Conservation (phyloP, 2,797 vertebrate genomes). For the Hippopotamyrus pictus region DNA sequence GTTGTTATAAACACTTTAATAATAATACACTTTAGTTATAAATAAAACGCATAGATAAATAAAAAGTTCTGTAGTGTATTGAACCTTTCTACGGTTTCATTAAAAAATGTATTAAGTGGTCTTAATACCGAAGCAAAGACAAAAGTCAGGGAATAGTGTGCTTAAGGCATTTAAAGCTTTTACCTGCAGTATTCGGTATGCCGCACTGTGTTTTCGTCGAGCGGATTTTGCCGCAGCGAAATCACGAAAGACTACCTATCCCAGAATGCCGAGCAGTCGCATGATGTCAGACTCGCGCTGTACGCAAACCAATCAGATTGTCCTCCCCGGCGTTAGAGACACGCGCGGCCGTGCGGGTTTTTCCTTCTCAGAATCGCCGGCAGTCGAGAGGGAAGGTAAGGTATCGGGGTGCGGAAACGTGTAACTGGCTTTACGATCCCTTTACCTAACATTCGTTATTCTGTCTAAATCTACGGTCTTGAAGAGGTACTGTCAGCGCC, state of each 20-base stretch:
- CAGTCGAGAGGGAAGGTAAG: not conserved
- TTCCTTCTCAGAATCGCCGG: constrained; percentile 7
- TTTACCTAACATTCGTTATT: not conserved
- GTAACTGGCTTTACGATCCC: not conserved
- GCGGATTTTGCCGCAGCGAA: not conserved
- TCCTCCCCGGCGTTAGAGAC: constrained; percentile 5
- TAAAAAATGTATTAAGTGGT: not conserved
- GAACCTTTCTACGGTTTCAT: not conserved
- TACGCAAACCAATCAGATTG: constrained; percentile 7
- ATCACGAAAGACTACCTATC: not conserved
- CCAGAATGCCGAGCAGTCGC: not conserved
- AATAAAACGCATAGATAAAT: not conserved
- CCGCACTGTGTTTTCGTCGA: not conserved
- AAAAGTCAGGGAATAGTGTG: not conserved
- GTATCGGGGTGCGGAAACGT: not conserved
- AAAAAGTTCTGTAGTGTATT: not conserved
- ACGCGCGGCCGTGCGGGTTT: not conserved
- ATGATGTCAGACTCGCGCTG: not conserved
- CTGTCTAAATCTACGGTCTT: not conserved
- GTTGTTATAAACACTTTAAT: not conserved
- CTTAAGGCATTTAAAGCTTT: not conserved
- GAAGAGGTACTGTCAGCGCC: not conserved
- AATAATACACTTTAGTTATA: not conserved
- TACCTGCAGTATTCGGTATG: not conserved
- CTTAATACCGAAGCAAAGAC: not conserved